Conservation (phyloP, 1,140 invertebrate genomes). For the Araneus ventricosus region DNA sequence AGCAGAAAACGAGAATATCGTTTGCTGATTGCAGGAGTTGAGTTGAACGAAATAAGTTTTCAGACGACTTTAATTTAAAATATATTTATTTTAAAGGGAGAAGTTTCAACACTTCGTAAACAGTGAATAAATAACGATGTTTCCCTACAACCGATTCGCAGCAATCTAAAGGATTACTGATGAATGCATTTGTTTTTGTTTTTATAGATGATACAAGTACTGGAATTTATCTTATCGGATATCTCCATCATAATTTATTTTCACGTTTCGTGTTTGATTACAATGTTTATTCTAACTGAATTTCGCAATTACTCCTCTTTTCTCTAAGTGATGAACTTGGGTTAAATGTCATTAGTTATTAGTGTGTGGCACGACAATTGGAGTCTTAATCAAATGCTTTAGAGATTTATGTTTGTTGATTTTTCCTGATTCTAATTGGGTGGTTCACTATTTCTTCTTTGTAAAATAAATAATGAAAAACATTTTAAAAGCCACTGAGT, state of each 20-base stretch:
- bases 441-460: background rate
- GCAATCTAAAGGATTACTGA: background rate
- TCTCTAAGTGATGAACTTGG: too few relatives aligned
- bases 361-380: background rate
- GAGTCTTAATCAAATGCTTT: background rate
- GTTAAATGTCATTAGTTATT: too few relatives aligned
- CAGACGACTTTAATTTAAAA: conserved; percentile 7
- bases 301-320: background rate
- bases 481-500: background rate
- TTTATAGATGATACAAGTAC: background rate
- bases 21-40: background rate
- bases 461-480: background rate
- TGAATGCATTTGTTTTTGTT: background rate
- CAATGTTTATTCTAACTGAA: background rate
- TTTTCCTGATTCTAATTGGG: background rate
- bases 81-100: background rate
- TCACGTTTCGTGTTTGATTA: background rate
- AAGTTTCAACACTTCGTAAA: background rate
- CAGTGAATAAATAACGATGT: background rate
- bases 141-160: background rate
- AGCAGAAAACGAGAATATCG: background rate
- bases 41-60: conserved; percentile 1
- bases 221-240: background rate
- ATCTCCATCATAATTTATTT: background rate
- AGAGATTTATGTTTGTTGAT: background rate